phyloP scores from a whole-genome alignment of 2,888 invertebrate species.

The Piscicola geometra region DNA sequence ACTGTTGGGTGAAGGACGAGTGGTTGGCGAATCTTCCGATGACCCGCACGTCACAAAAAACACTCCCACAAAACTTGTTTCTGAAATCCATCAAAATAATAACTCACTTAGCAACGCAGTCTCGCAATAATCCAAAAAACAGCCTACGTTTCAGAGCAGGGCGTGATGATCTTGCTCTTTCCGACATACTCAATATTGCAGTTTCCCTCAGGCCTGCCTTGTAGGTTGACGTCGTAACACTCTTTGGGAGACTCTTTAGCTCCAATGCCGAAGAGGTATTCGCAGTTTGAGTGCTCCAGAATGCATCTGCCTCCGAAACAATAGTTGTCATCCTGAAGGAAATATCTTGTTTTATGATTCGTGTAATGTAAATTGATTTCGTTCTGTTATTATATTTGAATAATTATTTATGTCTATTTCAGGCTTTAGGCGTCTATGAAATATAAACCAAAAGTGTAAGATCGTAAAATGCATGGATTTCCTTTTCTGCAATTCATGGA shows the following conservation, averaged over 20 bases:
- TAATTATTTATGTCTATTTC: not conserved
- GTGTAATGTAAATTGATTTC: not conserved
- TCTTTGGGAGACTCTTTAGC: not conserved
- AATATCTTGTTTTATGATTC: too few relatives aligned
- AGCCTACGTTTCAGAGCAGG: not conserved
- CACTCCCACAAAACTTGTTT: too few relatives aligned
- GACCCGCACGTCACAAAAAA: too few relatives aligned
- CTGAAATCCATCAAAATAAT: not conserved
- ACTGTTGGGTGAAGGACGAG: too few relatives aligned
- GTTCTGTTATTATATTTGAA: not conserved
- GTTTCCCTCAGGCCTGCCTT: not conserved
- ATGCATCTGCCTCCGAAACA: constrained; percentile 1
- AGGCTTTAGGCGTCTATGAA: not conserved
- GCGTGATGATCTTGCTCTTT: not conserved
- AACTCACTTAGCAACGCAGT: not conserved
- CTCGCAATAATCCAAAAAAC: not conserved
- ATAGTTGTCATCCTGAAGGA: not conserved
- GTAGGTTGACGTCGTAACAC: not conserved
- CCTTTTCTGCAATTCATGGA: too few relatives aligned
- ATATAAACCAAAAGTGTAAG: too few relatives aligned
- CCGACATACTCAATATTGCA: not conserved
- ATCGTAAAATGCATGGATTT: too few relatives aligned
- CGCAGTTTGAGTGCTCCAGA: not conserved
- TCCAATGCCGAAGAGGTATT: not conserved
- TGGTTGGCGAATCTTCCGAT: too few relatives aligned